These are phyloP conservation scores for Temnothorax longispinosus DNA, from an alignment of 1,140 invertebrate genomes.

Conservation along the genomic window DNA sequence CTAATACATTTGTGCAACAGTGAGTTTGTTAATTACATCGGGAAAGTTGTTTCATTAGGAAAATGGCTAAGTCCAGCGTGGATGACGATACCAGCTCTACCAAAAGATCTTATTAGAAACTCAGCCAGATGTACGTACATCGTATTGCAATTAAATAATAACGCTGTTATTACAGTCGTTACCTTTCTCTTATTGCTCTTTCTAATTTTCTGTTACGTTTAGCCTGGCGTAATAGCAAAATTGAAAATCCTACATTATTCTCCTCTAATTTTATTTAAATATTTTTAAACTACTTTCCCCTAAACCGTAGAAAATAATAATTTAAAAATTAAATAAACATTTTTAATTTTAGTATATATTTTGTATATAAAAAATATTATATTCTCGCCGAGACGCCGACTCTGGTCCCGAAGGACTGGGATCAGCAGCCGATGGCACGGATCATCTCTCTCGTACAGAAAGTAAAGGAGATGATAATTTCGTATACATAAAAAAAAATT, in stretches of 20 bases:
- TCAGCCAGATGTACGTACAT: constrained; percentile 33
- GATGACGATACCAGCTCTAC: constrained; percentile 19
- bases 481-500: not conserved
- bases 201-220: constrained; percentile 14
- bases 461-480: constrained; percentile 38
- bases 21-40: constrained; percentile 44
- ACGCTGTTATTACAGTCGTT: constrained; percentile 23
- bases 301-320: not conserved
- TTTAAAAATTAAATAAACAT: not conserved
- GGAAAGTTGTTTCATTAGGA: constrained; percentile 48
- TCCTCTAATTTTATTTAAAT: not conserved
- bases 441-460: not conserved
- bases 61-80: constrained; percentile 19
- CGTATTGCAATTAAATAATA: constrained; percentile 34
- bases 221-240: not conserved
- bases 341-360: too few species aligned
- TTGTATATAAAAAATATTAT: too few species aligned
- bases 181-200: not conserved
- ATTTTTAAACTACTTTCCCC: not conserved
- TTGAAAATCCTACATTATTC: not conserved
- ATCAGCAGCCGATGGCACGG: constrained; percentile 29
- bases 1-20: constrained; percentile 23
- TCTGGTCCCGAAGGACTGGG: not conserved
- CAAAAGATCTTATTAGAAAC: constrained; percentile 45
- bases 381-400: not conserved